Evolutionary conservation across 92 coral and sea anemone species (phyloP).

Genomic region (Chrysogorgia sp.): DNA sequence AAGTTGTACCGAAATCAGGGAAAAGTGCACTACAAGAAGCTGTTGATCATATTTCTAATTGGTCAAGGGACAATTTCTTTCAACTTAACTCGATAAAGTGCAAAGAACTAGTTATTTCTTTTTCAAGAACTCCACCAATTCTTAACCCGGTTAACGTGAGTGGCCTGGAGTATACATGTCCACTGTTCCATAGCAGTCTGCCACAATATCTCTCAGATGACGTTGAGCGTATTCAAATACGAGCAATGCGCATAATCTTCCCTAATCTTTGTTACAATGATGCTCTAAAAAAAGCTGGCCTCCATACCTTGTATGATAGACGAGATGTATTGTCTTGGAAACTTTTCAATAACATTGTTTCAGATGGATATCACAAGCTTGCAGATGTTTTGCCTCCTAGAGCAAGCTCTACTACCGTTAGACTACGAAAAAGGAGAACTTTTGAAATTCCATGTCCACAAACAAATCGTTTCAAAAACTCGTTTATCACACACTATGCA

Average conservation of each 20-base stretch:
- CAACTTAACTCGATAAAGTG: conserved; percentile 16
- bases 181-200: conserved; percentile 13
- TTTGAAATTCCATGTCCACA: conserved; percentile 6
- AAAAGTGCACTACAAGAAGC: conserved; percentile 14
- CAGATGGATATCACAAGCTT: conserved; percentile 4
- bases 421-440: conserved; percentile 14
- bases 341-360: conserved; percentile 15
- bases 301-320: conserved; percentile 4
- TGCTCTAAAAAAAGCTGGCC: conserved; percentile 4
- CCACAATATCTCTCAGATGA: conserved; percentile 20
- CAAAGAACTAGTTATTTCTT: conserved; percentile 10
- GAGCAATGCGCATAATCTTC: conserved; percentile 19
- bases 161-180: conserved; percentile 10
- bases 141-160: not conserved
- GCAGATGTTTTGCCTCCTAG: conserved; percentile 6
- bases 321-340: conserved; percentile 10
- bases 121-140: not conserved
- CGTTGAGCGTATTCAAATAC: conserved; percentile 13
- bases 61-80: conserved; percentile 12
- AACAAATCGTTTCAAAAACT: conserved; percentile 7
- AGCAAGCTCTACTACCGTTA: not conserved
- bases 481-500: not conserved
- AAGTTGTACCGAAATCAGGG: conserved; percentile 4
- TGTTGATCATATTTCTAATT: conserved; percentile 9
- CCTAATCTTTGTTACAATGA: conserved; percentile 2